Conservation (phyloP, 2,888 invertebrate species). For the Subacronicta megacephala region DNA sequence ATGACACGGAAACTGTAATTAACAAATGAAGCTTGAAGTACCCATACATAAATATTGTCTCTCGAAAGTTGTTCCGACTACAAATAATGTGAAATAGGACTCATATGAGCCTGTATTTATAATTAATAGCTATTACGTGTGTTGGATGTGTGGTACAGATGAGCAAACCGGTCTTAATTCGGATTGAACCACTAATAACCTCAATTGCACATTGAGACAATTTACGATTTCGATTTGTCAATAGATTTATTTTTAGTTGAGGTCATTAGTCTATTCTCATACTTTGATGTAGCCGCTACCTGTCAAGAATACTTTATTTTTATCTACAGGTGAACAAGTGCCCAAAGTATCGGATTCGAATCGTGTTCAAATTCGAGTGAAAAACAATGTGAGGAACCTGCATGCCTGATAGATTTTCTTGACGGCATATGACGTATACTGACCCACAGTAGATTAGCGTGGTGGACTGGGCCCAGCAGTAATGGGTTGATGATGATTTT, state of each 20-base stretch:
- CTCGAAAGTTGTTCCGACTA: conserved; percentile 55
- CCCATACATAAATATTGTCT: conserved; percentile 6
- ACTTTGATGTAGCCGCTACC: too few species aligned
- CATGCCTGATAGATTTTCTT: too few species aligned
- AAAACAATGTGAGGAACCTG: too few species aligned
- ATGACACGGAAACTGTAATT: conserved; percentile 41
- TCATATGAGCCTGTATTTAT: conserved; percentile 40
- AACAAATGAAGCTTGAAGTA: conserved; percentile 22
- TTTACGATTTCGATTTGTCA: background rate
- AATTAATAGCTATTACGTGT: conserved; percentile 60
- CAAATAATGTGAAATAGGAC: conserved; percentile 51
- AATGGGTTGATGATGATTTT: too few species aligned
- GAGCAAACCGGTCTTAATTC: conserved; percentile 56
- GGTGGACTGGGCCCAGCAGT: too few species aligned
- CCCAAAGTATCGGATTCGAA: too few species aligned
- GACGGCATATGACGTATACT: too few species aligned
- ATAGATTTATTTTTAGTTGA: too few species aligned
- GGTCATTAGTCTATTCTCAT: background rate
- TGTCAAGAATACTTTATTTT: too few species aligned
- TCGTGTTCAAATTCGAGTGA: too few species aligned
- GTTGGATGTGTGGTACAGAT: conserved; percentile 53
- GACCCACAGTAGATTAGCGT: too few species aligned
- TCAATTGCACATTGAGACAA: conserved; percentile 36
- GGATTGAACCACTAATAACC: conserved; percentile 36
- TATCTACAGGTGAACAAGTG: too few species aligned